Base-by-base conservation (phyloP, 2,888 invertebrate genomes). In the Cataglyphis cursor region DNA sequence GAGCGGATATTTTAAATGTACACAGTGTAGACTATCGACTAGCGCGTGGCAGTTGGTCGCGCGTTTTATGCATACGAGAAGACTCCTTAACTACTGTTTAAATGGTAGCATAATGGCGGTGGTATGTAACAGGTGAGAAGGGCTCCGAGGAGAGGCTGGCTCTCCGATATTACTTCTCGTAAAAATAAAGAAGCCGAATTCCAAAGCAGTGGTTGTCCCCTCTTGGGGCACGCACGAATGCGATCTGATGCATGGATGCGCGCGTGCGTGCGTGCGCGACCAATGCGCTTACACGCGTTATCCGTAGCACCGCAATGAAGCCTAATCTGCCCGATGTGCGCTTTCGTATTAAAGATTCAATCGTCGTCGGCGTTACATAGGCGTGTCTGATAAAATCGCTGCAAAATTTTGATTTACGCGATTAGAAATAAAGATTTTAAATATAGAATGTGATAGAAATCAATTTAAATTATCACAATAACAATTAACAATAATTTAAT, bases 101-200 rank as follows among this genome's bases (percentile, higher is more conserved):
- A 90, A 90, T 89, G 86, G 90, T 90, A 88, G 85, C 88, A 85
- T 87, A 86, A 89, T 82, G 87, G 85, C 87, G 84, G 74, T 85
- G 87, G 88, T 89, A 90, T 87, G 91, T 91, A 93, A 92, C 93
- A 93, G 93, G 93, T 93, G 92, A 93, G 93, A 93, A 92, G 90
- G 90, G 91, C 89, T 85, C 90, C 86, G 91, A 91, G 89, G 88
- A 88, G 87, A 88, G 86, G 88, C 88, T 89, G 92, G 91, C 2
- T 91, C 91, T 88, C 91, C 88, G 90, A 90, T 91, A 90, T 87
- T 89, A 87, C 89, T 90, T 92, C 92, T 91, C 89, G 88, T 92
- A 93, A 93, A 93, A 93, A 93, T 93, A 92, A 93, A 93, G 91
- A 91, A 92, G 86, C 92, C 91, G 91, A 93, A 93, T 93, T 93